Evolutionary conservation across 1,140 invertebrate species (phyloP).

Genomic region (Oryctes rhinoceros): DNA sequence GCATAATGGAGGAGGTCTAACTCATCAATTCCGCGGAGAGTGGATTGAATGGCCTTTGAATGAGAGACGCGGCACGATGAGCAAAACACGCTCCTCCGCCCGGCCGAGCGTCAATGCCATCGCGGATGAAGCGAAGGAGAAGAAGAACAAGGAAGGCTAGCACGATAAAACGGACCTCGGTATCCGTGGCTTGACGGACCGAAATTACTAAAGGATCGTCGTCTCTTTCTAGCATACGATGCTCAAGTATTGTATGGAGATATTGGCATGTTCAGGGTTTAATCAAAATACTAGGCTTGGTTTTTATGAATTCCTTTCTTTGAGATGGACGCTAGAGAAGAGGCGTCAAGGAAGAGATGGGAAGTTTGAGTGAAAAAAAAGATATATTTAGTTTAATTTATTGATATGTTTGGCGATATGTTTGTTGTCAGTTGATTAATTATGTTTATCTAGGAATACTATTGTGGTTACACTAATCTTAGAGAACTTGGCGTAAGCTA

Average conservation of each 20-base stretch:
- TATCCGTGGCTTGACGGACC: background rate
- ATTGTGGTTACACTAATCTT: too few species aligned
- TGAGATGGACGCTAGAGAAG: too few species aligned
- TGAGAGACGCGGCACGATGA: background rate
- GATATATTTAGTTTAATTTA: too few species aligned
- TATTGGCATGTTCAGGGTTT: background rate
- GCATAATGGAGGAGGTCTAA: slow-evolving; percentile 14
- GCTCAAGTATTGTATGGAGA: background rate
- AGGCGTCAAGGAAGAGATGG: too few species aligned
- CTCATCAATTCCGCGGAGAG: background rate
- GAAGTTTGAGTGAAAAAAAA: too few species aligned
- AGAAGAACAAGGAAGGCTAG: background rate
- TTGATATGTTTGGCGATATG: too few species aligned
- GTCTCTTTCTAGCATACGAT: background rate
- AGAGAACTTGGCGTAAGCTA: too few species aligned
- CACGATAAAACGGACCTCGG: background rate
- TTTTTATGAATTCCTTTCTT: too few species aligned
- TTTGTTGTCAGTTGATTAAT: too few species aligned
- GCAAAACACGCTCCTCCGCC: slow-evolving; percentile 6
- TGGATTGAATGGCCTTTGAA: slow-evolving; percentile 18
- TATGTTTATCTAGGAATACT: too few species aligned
- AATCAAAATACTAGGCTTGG: too few species aligned
- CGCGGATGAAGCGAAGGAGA: background rate
- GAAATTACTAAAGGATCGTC: background rate
- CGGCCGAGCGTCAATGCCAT: background rate